phyloP scores from a whole-genome alignment of 2,888 invertebrate genomes.

The Epinotia nisella region DNA sequence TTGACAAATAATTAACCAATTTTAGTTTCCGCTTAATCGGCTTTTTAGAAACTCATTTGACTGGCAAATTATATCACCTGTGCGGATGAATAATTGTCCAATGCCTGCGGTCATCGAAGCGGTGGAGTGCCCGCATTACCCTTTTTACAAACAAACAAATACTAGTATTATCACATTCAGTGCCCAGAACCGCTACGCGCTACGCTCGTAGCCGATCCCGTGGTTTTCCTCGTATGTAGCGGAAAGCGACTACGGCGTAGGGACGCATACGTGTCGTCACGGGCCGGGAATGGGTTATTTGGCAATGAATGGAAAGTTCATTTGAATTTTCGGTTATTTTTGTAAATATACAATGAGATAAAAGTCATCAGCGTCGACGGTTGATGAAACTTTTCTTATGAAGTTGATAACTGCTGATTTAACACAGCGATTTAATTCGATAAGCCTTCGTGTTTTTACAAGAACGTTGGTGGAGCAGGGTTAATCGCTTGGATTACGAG shows the following conservation, averaged over 20 bases:
- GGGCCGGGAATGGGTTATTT: too few relatives aligned
- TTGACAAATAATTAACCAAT: constrained; percentile 79
- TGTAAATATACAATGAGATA: background rate
- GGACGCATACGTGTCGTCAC: too few relatives aligned
- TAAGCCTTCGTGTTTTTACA: too few relatives aligned
- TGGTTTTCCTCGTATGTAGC: too few relatives aligned
- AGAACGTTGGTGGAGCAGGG: too few relatives aligned
- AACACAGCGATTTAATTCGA: too few relatives aligned
- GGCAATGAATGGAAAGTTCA: background rate
- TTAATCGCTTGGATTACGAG: too few relatives aligned
- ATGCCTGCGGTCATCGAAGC: constrained; percentile 49
- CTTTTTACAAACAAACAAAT: constrained; percentile 27
- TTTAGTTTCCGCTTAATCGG: constrained; percentile 83
- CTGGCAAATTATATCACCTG: constrained; percentile 78
- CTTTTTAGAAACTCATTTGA: constrained; percentile 84
- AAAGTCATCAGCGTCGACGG: background rate
- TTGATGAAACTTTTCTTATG: background rate
- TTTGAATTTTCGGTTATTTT: background rate
- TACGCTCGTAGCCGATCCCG: too few relatives aligned
- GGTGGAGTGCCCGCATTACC: constrained; percentile 29
- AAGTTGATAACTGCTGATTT: too few relatives aligned
- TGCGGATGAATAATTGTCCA: constrained; percentile 64
- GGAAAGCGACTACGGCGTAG: too few relatives aligned
- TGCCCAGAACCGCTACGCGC: too few relatives aligned
- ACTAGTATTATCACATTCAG: constrained; percentile 18